A percentile compares a stretch with the other conserved stretches of the same genome.
phyloP scores from a whole-genome alignment of 2,888 invertebrate species.

The Plebejus melissa region DNA sequence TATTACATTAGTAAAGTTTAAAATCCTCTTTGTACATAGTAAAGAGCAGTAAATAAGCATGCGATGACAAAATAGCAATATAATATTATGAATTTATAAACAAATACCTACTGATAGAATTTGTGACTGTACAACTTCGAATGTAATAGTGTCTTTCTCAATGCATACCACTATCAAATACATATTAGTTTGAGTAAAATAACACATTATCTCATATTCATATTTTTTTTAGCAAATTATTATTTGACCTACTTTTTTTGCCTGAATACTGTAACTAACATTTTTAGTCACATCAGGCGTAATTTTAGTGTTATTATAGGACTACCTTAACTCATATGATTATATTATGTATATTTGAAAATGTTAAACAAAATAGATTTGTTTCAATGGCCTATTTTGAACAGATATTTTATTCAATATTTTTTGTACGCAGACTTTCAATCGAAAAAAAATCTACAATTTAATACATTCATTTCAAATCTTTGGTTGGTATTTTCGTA shows the following conservation, averaged over 20 bases:
- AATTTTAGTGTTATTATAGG: not conserved
- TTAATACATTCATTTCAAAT: constrained; percentile 7
- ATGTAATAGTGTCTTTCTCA: constrained; percentile 1
- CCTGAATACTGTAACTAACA: not conserved
- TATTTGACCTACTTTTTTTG: not conserved
- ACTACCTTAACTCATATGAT: constrained; percentile 18
- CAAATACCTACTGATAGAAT: not conserved
- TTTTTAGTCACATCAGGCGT: not conserved
- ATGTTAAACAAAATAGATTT: not conserved
- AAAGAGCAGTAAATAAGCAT: not conserved
- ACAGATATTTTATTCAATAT: not conserved
- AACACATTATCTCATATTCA: not conserved
- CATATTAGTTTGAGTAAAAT: constrained; percentile 10
- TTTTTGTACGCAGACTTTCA: not conserved
- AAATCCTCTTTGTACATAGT: not conserved
- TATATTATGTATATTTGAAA: not conserved
- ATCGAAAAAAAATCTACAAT: not conserved
- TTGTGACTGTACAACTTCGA: constrained; percentile 2
- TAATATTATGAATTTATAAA: not conserved
- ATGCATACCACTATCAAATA: constrained; percentile 13
- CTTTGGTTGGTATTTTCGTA: constrained; percentile 8
- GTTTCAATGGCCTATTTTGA: not conserved
- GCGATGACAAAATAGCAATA: not conserved
- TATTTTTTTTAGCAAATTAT: not conserved
- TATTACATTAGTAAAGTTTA: no score